phyloP scores from a whole-genome alignment of 2,888 invertebrate species.

The Blastobasis lacticolella region DNA sequence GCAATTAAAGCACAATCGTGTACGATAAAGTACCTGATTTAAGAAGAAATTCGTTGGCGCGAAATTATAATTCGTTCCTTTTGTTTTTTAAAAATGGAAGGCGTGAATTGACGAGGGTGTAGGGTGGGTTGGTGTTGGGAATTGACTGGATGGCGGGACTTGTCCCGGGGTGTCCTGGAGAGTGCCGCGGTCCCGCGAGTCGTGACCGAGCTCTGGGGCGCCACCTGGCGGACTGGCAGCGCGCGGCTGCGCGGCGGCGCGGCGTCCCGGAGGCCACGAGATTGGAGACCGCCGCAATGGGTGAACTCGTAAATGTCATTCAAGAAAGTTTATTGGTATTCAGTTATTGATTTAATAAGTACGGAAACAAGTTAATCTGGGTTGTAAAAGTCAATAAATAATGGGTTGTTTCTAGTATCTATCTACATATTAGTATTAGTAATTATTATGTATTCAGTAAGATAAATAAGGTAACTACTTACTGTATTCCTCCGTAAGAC shows the following conservation, averaged over 20 bases:
- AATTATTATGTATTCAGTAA: too few species aligned
- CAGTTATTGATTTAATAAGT: too few species aligned
- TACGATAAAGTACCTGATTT: not conserved
- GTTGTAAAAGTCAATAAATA: too few species aligned
- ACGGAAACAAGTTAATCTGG: too few species aligned
- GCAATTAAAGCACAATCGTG: not conserved
- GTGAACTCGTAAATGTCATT: too few species aligned
- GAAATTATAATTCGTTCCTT: not conserved
- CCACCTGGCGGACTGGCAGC: slow-evolving; percentile 52
- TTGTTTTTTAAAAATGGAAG: slow-evolving; percentile 30
- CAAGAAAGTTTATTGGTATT: too few species aligned
- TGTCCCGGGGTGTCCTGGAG: slow-evolving; percentile 16
- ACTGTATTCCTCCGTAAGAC: too few species aligned
- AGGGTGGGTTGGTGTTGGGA: slow-evolving; percentile 15
- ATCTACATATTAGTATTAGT: too few species aligned
- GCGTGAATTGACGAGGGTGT: slow-evolving; percentile 18
- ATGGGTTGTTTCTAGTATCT: too few species aligned
- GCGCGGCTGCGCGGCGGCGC: slow-evolving; percentile 39
- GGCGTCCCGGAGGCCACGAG: slow-evolving; percentile 16
- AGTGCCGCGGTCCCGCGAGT: slow-evolving; percentile 19
- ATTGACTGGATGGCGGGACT: slow-evolving; percentile 18
- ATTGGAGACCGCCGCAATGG: too few species aligned
- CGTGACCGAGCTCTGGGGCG: slow-evolving; percentile 54
- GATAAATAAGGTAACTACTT: too few species aligned
- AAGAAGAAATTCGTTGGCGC: not conserved